A percentile compares a stretch with the other conserved stretches of the same genome.
These are phyloP conservation scores for Petrocephalus sullivani DNA, from an alignment of 2,797 vertebrate genomes.

Conservation along the genomic window DNA sequence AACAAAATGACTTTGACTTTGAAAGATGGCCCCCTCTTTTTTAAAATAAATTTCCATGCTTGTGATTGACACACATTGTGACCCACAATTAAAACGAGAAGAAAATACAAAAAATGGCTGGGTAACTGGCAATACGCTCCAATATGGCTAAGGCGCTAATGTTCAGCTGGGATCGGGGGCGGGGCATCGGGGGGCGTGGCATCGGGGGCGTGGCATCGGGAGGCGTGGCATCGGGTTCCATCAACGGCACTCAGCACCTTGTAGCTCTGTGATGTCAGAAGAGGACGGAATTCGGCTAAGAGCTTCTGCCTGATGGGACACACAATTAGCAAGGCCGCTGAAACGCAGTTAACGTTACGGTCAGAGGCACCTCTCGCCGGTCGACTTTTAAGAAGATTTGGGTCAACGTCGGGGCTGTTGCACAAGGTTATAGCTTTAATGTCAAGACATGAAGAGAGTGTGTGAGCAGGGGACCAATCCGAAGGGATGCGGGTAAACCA, in stretches of 20 bases:
- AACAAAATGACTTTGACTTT: background rate
- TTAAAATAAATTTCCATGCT: background rate
- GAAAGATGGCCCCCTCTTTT: background rate
- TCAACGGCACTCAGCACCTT: background rate
- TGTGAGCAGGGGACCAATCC: background rate
- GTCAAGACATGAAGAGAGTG: background rate
- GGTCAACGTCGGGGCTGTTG: background rate
- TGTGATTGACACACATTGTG: background rate
- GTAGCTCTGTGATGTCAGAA: background rate
- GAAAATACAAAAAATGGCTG: background rate
- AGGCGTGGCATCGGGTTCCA: too few relatives aligned
- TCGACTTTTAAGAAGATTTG: background rate
- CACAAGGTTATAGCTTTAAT: background rate
- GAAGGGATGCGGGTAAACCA: background rate
- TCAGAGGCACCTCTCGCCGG: background rate
- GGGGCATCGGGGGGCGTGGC: too few relatives aligned
- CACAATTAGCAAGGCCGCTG: background rate
- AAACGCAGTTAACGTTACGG: background rate
- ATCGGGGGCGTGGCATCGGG: too few relatives aligned
- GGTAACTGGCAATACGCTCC: background rate
- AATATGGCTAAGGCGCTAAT: background rate
- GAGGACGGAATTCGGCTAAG: background rate
- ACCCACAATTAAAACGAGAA: background rate
- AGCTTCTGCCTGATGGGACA: background rate
- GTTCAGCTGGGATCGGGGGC: background rate